These are phyloP conservation scores for Sorex maritimensis DNA, from an alignment of 2,797 vertebrate species.

Conservation along the genomic window DNA sequence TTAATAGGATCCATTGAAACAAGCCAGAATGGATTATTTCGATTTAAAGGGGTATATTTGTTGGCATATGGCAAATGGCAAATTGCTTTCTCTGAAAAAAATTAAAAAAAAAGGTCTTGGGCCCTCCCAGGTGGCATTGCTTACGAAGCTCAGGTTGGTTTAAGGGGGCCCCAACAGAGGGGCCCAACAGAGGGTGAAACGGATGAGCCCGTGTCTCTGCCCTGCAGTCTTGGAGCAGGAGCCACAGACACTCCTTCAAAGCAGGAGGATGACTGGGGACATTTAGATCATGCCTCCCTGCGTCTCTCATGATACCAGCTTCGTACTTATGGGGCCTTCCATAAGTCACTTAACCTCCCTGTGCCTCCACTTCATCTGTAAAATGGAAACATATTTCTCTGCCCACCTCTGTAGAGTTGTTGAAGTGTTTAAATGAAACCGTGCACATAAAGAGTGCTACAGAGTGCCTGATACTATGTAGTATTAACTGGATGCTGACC, in stretches of 20 bases:
- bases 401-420: neutral
- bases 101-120: neutral
- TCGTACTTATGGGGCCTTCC: neutral
- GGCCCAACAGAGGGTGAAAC: neutral
- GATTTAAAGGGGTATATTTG: neutral
- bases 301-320: neutral
- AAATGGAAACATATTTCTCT: slow-evolving; percentile 41
- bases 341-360: neutral
- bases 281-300: neutral
- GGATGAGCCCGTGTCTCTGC: neutral
- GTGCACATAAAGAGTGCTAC: neutral
- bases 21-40: slow-evolving; percentile 29
- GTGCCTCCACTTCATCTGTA: slow-evolving; percentile 41
- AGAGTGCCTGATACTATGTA: neutral
- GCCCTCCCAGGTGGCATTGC: neutral
- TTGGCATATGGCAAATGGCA: slow-evolving; percentile 55
- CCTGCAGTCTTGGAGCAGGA: too few species aligned
- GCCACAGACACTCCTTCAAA: neutral
- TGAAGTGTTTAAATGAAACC: slow-evolving; percentile 34
- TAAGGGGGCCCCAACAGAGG: neutral
- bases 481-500: neutral
- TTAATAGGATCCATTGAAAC: slow-evolving; percentile 10
- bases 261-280: neutral
- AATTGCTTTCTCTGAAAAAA: slow-evolving; percentile 56
- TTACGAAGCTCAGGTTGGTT: neutral